phyloP scores from a whole-genome alignment of 2,113 vertebrate genomes.

The Gila orcuttii region DNA sequence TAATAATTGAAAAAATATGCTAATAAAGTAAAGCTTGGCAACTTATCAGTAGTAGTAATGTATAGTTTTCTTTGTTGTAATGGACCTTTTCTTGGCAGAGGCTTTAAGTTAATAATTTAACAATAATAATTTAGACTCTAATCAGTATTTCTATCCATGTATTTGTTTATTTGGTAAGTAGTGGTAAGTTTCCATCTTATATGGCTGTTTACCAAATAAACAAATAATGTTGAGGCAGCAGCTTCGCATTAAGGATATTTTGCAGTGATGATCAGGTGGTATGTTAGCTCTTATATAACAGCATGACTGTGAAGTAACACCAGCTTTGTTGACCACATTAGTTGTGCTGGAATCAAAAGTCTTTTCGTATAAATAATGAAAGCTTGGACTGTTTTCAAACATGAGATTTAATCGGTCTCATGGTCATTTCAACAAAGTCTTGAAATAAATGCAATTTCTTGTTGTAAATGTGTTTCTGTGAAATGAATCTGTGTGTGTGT shows the following conservation, averaged over 20 bases:
- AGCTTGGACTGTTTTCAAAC: background rate
- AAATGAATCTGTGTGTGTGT: constrained; percentile 6
- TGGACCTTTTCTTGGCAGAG: no score
- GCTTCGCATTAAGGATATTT: background rate
- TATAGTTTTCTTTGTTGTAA: no score
- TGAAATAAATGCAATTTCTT: background rate
- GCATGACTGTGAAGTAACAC: background rate
- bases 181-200: background rate
- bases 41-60: background rate
- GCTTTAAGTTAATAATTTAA: background rate
- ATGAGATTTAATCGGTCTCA: background rate
- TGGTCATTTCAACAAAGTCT: background rate
- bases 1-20: background rate
- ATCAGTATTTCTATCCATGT: background rate
- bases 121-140: background rate
- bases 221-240: background rate
- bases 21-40: background rate
- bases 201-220: background rate
- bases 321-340: background rate
- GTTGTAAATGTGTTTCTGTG: background rate
- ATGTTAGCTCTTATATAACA: background rate
- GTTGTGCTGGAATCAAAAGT: background rate
- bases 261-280: background rate
- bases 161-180: background rate
- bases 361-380: background rate